Evolutionary conservation across 2,888 invertebrate species (phyloP).

Genomic region (Protodeltote pygarga): DNA sequence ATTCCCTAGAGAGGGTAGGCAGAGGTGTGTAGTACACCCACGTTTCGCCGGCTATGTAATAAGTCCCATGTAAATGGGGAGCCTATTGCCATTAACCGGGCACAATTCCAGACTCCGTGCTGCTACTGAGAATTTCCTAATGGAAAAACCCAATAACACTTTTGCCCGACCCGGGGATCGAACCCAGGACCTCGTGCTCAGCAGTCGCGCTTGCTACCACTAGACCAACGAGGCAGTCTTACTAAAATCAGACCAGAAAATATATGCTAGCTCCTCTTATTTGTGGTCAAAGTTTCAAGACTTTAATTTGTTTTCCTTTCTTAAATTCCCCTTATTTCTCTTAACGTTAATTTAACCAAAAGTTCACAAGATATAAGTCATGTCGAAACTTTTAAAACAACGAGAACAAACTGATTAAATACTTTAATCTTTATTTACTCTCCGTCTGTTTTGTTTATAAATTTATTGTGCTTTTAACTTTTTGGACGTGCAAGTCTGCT

Average conservation of each 20-base stretch:
- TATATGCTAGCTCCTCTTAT: slow-evolving; percentile 22
- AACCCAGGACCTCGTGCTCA: no score
- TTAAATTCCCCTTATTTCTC: slow-evolving; percentile 43
- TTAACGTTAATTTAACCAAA: slow-evolving; percentile 53
- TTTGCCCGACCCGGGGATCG: no score
- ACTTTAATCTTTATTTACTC: slow-evolving; percentile 84
- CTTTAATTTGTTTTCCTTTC: slow-evolving; percentile 43
- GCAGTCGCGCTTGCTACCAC: no score
- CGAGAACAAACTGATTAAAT: slow-evolving; percentile 78
- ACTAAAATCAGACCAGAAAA: slow-evolving; percentile 4
- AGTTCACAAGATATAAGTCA: slow-evolving; percentile 78
- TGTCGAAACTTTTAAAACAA: slow-evolving; percentile 77
- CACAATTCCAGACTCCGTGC: no score
- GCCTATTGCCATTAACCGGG: no score
- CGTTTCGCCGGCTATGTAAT: no score
- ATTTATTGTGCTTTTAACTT: slow-evolving; percentile 81
- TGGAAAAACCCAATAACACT: no score
- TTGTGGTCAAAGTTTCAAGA: slow-evolving; percentile 40
- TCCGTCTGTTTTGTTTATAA: slow-evolving; percentile 73
- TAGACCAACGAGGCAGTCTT: background rate
- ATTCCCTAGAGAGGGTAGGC: no score
- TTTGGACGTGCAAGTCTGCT: slow-evolving; percentile 59
- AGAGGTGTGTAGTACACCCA: no score
- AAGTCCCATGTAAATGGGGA: no score
- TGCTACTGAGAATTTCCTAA: no score